Base-by-base conservation (phyloP, 2,113 vertebrate species). In the Phrynosoma platyrhinos region DNA sequence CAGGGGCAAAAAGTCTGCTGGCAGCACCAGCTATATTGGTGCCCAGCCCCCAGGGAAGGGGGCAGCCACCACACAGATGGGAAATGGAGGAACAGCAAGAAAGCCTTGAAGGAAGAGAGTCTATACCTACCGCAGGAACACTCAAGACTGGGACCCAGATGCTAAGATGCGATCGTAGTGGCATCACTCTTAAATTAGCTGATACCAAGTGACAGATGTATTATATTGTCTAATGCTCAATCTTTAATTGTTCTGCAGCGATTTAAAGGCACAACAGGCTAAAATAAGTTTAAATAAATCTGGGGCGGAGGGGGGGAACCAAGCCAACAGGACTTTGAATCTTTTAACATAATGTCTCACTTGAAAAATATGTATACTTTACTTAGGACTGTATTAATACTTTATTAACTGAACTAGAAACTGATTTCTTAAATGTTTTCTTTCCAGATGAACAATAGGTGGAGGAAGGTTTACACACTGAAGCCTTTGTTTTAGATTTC, bases 21-120 rank as follows among this genome's bases (percentile, higher is more conserved):
- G 90, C 92, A 94, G 91, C 92, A 94, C 71, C 75, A 86, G 55
- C 87, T 93, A 89, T 89, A 88, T 47, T 88, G 90, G 81, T 91
- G 85, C 78, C 76, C 84, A 91, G 92, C 95, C 95, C 88, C 91
- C 36, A 86, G 92, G 95, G 92, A 94, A 95, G 79, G 93, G 92
- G 90, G 91, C 88, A 92, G 93, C 21, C 91, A 84, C 69, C n/a
- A 93, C 94, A 94, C 95, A 96, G 96, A 96, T 97, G 96, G 95
- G 91, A 92, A 96, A 93, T 90, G 88, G 36, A 2, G 36, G 36
- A 93, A 75, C 91, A 91, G 58, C 64, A 86, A 91, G 92, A 91
- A 91, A 86, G 84, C 87, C 66, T 53, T 92, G 94, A 92, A 94
- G 95, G 84, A 88, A 89, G 82, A 92, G 84, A 90, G 40, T 82